Percentiles rank a stretch among this genome's conserved stretches.
Conservation (phyloP, 2,888 invertebrate genomes). For the Argynnis bischoffii region DNA sequence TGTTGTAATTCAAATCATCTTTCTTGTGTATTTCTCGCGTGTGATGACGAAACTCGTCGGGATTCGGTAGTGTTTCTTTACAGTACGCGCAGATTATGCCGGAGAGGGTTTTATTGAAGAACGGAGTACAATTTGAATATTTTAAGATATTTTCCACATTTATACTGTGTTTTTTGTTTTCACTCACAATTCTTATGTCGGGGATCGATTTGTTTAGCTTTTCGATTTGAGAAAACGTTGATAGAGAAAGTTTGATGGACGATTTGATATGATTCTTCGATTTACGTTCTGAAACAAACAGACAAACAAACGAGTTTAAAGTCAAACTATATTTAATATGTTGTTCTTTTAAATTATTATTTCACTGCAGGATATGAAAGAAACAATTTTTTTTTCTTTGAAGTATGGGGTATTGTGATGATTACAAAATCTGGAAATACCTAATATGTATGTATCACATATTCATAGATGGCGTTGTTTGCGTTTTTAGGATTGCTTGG, state of each 20-base stretch:
- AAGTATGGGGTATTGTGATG: no score
- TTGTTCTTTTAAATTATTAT: no score
- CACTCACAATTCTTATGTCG: constrained; percentile 47
- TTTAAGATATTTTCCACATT: constrained; percentile 65
- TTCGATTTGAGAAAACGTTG: constrained; percentile 50
- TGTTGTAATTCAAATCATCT: constrained; percentile 52
- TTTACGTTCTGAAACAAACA: constrained; percentile 39
- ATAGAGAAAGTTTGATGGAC: constrained; percentile 52
- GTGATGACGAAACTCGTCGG: constrained; percentile 54
- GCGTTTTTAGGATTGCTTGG: no score
- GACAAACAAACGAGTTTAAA: not conserved
- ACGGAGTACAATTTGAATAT: constrained; percentile 71
- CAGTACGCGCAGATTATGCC: constrained; percentile 69
- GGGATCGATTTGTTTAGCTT: constrained; percentile 46
- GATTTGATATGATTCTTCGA: constrained; percentile 45
- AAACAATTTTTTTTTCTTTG: no score
- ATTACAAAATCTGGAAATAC: no score
- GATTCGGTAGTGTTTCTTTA: constrained; percentile 53
- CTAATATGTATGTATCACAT: no score
- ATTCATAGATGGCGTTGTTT: no score
- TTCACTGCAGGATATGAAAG: no score
- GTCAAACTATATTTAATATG: no score
- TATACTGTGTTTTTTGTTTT: constrained; percentile 58
- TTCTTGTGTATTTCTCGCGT: constrained; percentile 50
- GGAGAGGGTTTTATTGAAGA: constrained; percentile 62